These are phyloP conservation scores for Eucidaris tribuloides DNA, from an alignment of 35 echinoderm and acorn worm species.

Conservation along the genomic window DNA sequence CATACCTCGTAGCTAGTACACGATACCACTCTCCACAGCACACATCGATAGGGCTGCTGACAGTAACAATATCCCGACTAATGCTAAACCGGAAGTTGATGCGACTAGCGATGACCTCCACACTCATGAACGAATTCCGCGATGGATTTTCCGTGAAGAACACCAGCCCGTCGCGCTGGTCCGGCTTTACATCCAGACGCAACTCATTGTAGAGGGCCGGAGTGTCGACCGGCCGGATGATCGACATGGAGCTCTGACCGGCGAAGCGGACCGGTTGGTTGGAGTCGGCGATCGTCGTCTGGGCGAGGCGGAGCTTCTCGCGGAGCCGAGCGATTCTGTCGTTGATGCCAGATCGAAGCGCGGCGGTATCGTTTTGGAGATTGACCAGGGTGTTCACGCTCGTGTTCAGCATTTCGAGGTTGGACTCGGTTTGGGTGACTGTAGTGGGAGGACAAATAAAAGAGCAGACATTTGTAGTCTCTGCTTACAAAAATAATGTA, in stretches of 20 bases:
- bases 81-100: conserved; percentile 65
- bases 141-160: conserved; percentile 77
- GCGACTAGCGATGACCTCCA: conserved; percentile 76
- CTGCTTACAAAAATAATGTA: neutral
- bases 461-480: neutral
- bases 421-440: conserved; percentile 68
- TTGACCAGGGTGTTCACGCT: conserved; percentile 39
- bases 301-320: conserved; percentile 66
- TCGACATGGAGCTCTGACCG: conserved; percentile 49
- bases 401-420: neutral
- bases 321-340: conserved; percentile 60
- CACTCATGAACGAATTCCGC: conserved; percentile 44
- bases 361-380: conserved; percentile 59
- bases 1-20: conserved; percentile 79
- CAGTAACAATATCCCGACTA: conserved; percentile 65
- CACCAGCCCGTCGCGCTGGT: conserved; percentile 64
- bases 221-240: neutral
- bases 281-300: conserved; percentile 71
- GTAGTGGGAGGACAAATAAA: neutral
- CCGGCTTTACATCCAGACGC: conserved; percentile 67
- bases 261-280: conserved; percentile 76
- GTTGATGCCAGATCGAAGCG: conserved; percentile 55
- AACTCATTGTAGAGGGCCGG: conserved; percentile 61
- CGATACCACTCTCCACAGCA: conserved; percentile 94
- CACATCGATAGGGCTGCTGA: conserved; percentile 85